These are phyloP conservation scores for Sarcophaga peregrina DNA, from an alignment of 1,140 invertebrate genomes.

Conservation along the genomic window DNA sequence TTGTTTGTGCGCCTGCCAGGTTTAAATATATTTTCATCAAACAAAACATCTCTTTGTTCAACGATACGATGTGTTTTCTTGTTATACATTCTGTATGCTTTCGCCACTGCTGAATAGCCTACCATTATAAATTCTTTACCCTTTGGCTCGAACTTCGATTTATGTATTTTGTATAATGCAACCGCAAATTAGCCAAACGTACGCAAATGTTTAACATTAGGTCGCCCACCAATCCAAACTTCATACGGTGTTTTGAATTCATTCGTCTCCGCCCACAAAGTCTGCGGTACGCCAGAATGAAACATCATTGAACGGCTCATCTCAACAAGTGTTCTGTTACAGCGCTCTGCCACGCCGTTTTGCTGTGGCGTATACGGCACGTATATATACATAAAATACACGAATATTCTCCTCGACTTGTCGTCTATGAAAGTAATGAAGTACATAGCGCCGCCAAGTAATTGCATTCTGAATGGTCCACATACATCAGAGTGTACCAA, in stretches of 20 bases:
- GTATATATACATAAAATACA: slow-evolving; percentile 51
- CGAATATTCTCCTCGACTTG: slow-evolving; percentile 56
- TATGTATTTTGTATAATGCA: neutral
- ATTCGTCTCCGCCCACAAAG: neutral
- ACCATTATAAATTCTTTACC: slow-evolving; percentile 18
- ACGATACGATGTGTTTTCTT: neutral
- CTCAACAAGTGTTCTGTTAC: no score
- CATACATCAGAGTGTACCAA: slow-evolving; percentile 65
- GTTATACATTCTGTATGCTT: slow-evolving; percentile 5
- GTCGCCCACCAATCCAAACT: neutral
- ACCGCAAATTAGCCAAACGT: neutral
- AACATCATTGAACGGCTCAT: no score
- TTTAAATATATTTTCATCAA: no score
- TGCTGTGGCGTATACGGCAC: no score
- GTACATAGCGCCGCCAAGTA: slow-evolving; percentile 58
- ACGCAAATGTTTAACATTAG: slow-evolving; percentile 8
- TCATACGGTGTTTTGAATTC: neutral
- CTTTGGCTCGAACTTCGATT: slow-evolving; percentile 23
- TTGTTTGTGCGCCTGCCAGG: no score
- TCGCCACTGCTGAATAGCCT: neutral
- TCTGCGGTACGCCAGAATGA: no score
- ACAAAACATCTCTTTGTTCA: slow-evolving; percentile 21
- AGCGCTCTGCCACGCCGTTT: no score
- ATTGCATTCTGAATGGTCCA: slow-evolving; percentile 56
- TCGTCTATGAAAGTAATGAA: slow-evolving; percentile 67